phyloP scores from a whole-genome alignment of 2,113 vertebrate genomes.

The Brachyhypopomus gauderio region DNA sequence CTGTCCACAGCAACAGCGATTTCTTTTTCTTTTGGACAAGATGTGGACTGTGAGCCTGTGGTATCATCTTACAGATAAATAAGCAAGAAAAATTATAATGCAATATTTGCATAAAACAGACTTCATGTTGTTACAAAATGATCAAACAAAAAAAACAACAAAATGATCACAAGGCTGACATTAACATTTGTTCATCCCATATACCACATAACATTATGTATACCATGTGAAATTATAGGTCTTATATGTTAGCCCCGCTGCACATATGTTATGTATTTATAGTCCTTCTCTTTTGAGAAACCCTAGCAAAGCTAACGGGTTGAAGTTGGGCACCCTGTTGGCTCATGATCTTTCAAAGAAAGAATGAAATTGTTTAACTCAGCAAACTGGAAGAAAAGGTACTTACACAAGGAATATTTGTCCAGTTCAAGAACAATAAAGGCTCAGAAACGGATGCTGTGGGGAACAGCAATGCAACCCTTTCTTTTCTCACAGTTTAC shows the following conservation, averaged over 20 bases:
- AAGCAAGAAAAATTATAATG: neutral
- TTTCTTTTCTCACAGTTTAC: neutral
- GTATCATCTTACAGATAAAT: neutral
- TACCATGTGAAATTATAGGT: slow-evolving; percentile 35
- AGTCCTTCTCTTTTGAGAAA: slow-evolving; percentile 39
- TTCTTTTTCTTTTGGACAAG: too few species aligned
- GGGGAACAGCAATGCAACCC: neutral
- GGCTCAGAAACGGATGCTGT: neutral
- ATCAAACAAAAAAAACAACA: neutral
- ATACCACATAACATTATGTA: slow-evolving; percentile 29
- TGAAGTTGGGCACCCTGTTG: slow-evolving; percentile 26
- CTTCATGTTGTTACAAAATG: neutral
- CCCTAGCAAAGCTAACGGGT: slow-evolving; percentile 44
- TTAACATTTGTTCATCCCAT: slow-evolving; percentile 6
- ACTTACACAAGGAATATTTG: slow-evolving; percentile 61
- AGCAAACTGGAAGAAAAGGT: slow-evolving; percentile 51
- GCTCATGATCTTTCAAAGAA: slow-evolving; percentile 53
- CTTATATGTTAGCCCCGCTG: slow-evolving; percentile 44
- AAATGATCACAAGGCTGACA: neutral
- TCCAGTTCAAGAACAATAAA: slow-evolving; percentile 41
- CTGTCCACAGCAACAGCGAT: too few species aligned
- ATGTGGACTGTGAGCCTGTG: neutral
- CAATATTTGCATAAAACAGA: neutral
- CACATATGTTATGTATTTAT: slow-evolving; percentile 73
- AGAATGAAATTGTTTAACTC: slow-evolving; percentile 60